A percentile compares a stretch with the other conserved stretches of the same genome.
Evolutionary conservation across 2,113 vertebrate genomes (phyloP).

Genomic region (Sakesphorus luctuosus): DNA sequence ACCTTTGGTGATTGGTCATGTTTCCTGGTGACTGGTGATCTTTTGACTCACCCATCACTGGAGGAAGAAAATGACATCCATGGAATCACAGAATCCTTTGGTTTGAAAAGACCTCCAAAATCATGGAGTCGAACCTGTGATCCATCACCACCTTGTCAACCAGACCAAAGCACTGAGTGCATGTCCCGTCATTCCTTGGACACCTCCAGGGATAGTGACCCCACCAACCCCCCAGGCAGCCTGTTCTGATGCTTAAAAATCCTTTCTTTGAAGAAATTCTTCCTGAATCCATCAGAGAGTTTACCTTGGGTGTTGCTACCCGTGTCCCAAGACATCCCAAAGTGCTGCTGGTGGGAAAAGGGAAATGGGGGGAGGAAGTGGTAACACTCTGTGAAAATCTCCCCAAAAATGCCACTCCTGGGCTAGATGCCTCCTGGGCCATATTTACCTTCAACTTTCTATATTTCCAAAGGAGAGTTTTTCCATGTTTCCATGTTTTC

Average conservation of each 20-base stretch:
- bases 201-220: background rate
- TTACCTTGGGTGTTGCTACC: background rate
- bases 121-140: background rate
- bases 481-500: background rate
- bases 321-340: background rate
- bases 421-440: background rate
- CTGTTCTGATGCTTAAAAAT: background rate
- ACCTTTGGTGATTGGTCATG: background rate
- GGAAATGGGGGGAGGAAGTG: background rate
- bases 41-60: background rate
- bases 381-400: background rate
- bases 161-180: background rate
- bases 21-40: background rate
- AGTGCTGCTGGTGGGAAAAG: background rate
- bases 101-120: background rate
- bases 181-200: fast-evolving
- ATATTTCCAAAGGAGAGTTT: background rate
- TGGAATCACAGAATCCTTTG: background rate
- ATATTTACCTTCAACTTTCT: background rate
- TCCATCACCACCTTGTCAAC: fast-evolving
- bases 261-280: fast-evolving
- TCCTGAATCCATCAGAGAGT: background rate
- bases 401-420: background rate
- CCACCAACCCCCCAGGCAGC: background rate
- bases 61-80: background rate